These are phyloP conservation scores for Belgica antarctica DNA, from an alignment of 2,888 invertebrate genomes.

Conservation along the genomic window DNA sequence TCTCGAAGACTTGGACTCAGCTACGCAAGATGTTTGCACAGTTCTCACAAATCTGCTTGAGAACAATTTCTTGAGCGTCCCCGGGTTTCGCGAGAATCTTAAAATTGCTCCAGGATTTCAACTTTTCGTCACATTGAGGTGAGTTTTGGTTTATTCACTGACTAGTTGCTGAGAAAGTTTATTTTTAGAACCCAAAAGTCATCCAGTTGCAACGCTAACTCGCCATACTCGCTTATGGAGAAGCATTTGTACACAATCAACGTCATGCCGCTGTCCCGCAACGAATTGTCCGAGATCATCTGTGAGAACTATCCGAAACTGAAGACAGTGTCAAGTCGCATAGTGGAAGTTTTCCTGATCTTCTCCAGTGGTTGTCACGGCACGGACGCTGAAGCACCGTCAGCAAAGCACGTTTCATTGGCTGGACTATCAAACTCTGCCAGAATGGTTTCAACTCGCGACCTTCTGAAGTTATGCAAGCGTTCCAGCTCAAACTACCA, in stretches of 20 bases:
- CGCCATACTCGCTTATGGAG: slow-evolving; percentile 69
- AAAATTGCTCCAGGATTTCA: slow-evolving; percentile 83
- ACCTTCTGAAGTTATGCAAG: slow-evolving; percentile 88
- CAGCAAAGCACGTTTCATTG: not conserved
- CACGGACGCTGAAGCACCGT: slow-evolving; percentile 48
- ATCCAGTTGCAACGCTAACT: slow-evolving; percentile 55
- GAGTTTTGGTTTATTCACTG: slow-evolving; percentile 45
- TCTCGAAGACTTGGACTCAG: slow-evolving; percentile 92
- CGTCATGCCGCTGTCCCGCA: slow-evolving; percentile 72
- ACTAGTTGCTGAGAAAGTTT: not conserved
- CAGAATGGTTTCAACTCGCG: slow-evolving; percentile 75
- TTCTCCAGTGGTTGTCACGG: slow-evolving; percentile 72
- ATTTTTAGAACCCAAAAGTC: slow-evolving; percentile 52
- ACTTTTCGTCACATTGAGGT: slow-evolving; percentile 87
- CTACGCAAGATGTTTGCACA: slow-evolving; percentile 89
- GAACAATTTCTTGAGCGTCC: slow-evolving; percentile 75
- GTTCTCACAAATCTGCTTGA: slow-evolving; percentile 82
- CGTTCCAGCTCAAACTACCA: slow-evolving; percentile 73
- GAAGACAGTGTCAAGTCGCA: slow-evolving; percentile 68
- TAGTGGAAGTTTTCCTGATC: slow-evolving; percentile 79
- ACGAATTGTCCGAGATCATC: slow-evolving; percentile 73
- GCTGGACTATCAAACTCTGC: slow-evolving; percentile 53
- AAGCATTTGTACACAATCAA: slow-evolving; percentile 80
- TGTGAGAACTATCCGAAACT: slow-evolving; percentile 68
- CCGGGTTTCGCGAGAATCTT: slow-evolving; percentile 82